Base-by-base conservation (phyloP, 2,797 vertebrate species). In the Artibeus lituratus region DNA sequence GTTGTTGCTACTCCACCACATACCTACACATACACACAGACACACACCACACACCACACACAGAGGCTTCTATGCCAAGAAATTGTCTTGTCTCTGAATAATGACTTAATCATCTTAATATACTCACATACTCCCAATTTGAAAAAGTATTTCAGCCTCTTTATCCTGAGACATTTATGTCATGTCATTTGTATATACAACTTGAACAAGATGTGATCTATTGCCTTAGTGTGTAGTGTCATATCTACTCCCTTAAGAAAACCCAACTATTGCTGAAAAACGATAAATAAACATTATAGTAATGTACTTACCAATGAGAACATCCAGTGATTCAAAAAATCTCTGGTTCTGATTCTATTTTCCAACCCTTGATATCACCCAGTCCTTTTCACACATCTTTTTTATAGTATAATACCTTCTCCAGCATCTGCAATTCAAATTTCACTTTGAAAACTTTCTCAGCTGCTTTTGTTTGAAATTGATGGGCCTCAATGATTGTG, bases 361-460 rank as follows among this genome's bases (percentile, higher is more conserved):
- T 24, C n/a, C 29, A 77, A 49, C 53, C 10, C 4, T 89, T 92
- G 37, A 83, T 24, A 74, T 82, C 47, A 49, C 44, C 24, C 44
- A 87, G 9, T 89, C 18, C 19, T 86, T 87, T 82, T 84, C 26
- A 62, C 35, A 47, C 1, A 86, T 53, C 15, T 77, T 26, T 78
- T 91, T 93, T 10, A 69, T 55, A 74, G 19, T 19, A 37, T 55
- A 90, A 90, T 70, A 77, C 67, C n/a, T 37, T 74, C 24, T 87
- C 29, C 42, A 89, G 12, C 59, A 21, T 78, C 59, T 73, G 4
- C 35, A 59, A 55, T 57, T 55, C 39, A 92, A 74, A 94, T 90
- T 87, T 88, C 16, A 87, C 32, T 90, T 90, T 53, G 26, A 51
- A 91, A 94, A 90, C n/a, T 70, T 67, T 92, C 57, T 72, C 72